Conservation (phyloP, 2,888 invertebrate genomes). For the Homarus gammarus region DNA sequence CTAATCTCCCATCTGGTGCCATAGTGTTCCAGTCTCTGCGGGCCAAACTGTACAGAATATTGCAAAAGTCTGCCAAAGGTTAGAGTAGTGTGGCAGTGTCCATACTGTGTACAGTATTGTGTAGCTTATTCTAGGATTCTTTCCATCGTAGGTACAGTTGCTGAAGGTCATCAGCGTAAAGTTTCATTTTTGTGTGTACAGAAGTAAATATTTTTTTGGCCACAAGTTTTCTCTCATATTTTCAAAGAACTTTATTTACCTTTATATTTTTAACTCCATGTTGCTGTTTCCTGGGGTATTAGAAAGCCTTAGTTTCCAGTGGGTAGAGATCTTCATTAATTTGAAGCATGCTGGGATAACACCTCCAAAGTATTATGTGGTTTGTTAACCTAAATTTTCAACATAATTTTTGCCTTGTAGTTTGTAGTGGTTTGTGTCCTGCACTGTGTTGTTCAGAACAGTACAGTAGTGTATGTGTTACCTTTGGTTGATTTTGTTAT, state of each 20-base stretch:
- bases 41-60: slow-evolving; percentile 77
- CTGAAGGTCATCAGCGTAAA: neutral
- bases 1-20: slow-evolving; percentile 76
- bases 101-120: neutral
- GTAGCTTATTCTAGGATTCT: neutral
- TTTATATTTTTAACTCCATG: neutral
- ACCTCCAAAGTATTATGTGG: neutral
- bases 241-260: neutral
- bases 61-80: slow-evolving; percentile 77
- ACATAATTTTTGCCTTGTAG: neutral
- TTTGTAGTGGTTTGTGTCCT: neutral
- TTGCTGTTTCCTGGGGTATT: neutral
- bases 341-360: neutral
- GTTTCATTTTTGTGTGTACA: neutral
- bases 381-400: neutral
- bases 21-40: slow-evolving; percentile 77
- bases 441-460: neutral
- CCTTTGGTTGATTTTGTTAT: neutral
- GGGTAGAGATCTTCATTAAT: neutral
- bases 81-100: neutral
- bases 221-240: neutral
- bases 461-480: neutral
- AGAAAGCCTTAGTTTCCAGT: neutral
- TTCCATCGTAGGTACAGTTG: too few relatives aligned
- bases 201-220: neutral